A percentile compares a stretch with the other conserved stretches of the same genome.
Evolutionary conservation across 2,888 invertebrate genomes (phyloP).

Genomic region (Euplexia lucipara): DNA sequence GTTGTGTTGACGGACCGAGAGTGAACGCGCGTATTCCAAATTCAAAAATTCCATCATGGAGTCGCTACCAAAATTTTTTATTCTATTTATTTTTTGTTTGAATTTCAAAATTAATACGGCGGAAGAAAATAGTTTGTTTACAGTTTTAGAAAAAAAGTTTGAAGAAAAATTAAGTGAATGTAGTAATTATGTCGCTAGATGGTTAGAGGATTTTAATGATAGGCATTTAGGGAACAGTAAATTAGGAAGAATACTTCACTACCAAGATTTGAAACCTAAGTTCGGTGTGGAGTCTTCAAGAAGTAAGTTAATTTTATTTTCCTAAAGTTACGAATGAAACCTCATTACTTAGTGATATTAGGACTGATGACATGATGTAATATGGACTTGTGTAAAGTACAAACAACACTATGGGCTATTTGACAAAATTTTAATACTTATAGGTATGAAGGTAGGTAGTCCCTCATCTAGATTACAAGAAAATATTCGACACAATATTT

Average conservation of each 20-base stretch:
- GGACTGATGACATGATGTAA: too few species aligned
- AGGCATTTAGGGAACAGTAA: slow-evolving; percentile 75
- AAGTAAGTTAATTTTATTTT: slow-evolving; percentile 69
- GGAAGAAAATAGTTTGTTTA: slow-evolving; percentile 47
- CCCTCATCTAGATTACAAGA: too few species aligned
- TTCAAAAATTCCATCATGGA: slow-evolving; percentile 67
- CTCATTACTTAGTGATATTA: too few species aligned
- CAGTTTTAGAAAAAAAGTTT: slow-evolving; percentile 70
- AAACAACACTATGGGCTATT: too few species aligned
- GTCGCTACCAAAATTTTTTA: slow-evolving; percentile 29
- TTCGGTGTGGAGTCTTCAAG: slow-evolving; percentile 53
- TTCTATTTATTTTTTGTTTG: slow-evolving; percentile 46
- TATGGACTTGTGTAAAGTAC: too few species aligned
- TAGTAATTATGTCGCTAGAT: slow-evolving; percentile 64
- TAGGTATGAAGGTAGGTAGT: too few species aligned
- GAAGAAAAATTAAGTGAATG: slow-evolving; percentile 72
- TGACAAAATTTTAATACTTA: too few species aligned
- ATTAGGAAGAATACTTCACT: slow-evolving; percentile 76
- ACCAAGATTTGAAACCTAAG: slow-evolving; percentile 78
- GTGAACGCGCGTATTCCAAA: slow-evolving; percentile 67
- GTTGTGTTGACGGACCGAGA: slow-evolving; percentile 66
- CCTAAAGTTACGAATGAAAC: too few species aligned
- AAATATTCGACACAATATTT: too few species aligned
- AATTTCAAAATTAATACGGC: slow-evolving; percentile 43
- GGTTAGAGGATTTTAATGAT: slow-evolving; percentile 81